Evolutionary conservation across 2,113 vertebrate species (phyloP), one percentile per base, ranked within the genome.

Genomic region (Glaucidium brasilianum): DNA sequence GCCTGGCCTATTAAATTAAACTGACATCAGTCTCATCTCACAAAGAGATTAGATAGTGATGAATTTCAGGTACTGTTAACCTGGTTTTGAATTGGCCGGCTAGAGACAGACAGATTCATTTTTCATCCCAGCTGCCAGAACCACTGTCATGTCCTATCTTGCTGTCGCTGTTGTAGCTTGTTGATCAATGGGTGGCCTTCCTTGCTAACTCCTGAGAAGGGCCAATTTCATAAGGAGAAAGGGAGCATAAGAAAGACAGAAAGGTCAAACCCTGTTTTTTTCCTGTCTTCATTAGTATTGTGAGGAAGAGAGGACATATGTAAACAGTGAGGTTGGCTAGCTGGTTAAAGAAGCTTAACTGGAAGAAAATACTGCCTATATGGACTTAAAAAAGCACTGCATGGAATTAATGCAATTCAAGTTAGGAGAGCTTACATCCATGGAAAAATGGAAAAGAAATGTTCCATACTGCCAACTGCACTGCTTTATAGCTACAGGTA

Each of bases 1-100:
- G 85, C 87, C 94, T 83, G 74, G 96, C 53, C 92, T 96, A 96
- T 97, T 96, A 97, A 96, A 96, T 96, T 96, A 96, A 97, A 95
- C 96, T 96, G 96, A 96, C 95, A 97, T 95, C 84, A 96, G 95
- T 95, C 95, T 97, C 97, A 94, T 97, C 95, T 97, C 95, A 95
- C 95, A 91, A 91, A 95, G 96, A 85, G 89, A 95, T 97, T 96
- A 96, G 96, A 92, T 94, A 79, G 74, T 96, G 95, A 97, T 97
- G 96, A 97, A 97, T 97, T 97, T 97, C 94, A 96, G 96, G 85
- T 97, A 76, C 87, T 95, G 85, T 95, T 97, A 96, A 95, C 93
- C 87, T 97, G 93, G 95, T 96, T 97, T 97, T 96, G 97, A 96
- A 85, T 96, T 75, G 91, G 93, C 84, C 71, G 88, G 74, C 86